Base-by-base conservation (phyloP, 2,888 invertebrate genomes). In the Eubasilissa splendida region DNA sequence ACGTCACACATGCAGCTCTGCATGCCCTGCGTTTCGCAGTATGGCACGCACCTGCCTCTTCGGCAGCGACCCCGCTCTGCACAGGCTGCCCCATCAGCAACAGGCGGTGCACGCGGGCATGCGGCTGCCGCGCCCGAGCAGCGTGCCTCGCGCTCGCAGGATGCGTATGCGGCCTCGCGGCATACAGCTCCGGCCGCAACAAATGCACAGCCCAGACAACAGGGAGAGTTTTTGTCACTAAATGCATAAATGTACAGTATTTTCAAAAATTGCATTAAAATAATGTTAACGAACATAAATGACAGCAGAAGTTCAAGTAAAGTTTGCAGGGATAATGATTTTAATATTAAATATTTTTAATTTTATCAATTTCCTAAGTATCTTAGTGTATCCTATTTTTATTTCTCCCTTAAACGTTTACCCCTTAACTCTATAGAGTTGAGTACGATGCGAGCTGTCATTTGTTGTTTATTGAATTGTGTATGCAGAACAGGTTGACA, bases 1-100 rank as follows among this genome's bases (percentile, higher is more conserved):
- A 96, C 95, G 87, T 98, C 97, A 88, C 99, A 99, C 96, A 98
- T 97, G 91, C 99, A 99, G 87, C 97, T 97, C 87, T 96, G 96
- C 87, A 96, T 91, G 74, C 95, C 96, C 87, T 96, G 96, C 22
- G 96, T 97, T 90, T 99, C 97, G 88, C 99, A 99, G 88, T 96
- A 98, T 0, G 98, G 97, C 85, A 96, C 93, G 88, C 99, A 99
- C 86, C 95, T 94, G n/a, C 99, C 99, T 86, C 92, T 93, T 76
- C 94, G 92, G 87, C 99, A 99, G 86, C 96, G 95, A 0, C 98
- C 98, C 80, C 96, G 93, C 88, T 98, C 98, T 82, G 97, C 93
- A 86, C 99, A 99, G 85, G 94, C 94, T 73, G 96, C 96, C 79
- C 95, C 94, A 88, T 97, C 96, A 68, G 93, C 92, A 92, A 96